Base-by-base conservation (phyloP, 1,140 invertebrate species). In the Archivesica marissinica region DNA sequence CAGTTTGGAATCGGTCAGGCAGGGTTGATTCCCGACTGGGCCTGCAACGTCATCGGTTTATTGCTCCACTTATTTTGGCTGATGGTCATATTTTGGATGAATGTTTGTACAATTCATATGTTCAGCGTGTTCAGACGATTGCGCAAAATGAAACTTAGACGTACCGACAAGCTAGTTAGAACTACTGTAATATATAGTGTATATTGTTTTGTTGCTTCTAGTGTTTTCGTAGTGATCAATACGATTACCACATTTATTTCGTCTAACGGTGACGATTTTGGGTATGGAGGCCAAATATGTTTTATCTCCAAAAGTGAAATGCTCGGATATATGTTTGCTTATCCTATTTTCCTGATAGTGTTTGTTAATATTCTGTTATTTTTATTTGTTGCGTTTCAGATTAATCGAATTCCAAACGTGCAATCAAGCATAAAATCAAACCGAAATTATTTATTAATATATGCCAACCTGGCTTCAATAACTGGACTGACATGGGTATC, bases 81-180 rank as follows among this genome's bases (percentile, higher is more conserved):
- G 91, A 96, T 97, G 33, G 97, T 97, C 59, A 98, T 98, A 95
- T 98, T 98, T 94, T 99, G 98, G 98, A 96, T 98, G 82, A 98
- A 97, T 94, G 97, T 97, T 50, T 98, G 98, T 97, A 97, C 97
- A 13, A 61, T 23, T n/a, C 74, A 87, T 39, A 80, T 85, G 75
- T 56, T 35, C 23, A 68, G 35, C n/a, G 98, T 97, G 4, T 94
- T 94, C 28, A 50, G 54, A 0, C 54, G 33, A 20, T 3, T 70
- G 17, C 30, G 23, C 33, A 2, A 28, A 54, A 59, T 23, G 6
- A 0, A 79, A 50, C 13, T 15, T 7, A 66, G 41, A 23, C 39
- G 50, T 30, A 23, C 17, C n/a, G n/a, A 15, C 35, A 59, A 30
- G 4, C 38, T 30, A 17, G 7, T 44, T 17, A 38, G 23, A 23